These are phyloP conservation scores for Eubasilissa regina DNA, from an alignment of 1,140 invertebrate species.

Conservation along the genomic window DNA sequence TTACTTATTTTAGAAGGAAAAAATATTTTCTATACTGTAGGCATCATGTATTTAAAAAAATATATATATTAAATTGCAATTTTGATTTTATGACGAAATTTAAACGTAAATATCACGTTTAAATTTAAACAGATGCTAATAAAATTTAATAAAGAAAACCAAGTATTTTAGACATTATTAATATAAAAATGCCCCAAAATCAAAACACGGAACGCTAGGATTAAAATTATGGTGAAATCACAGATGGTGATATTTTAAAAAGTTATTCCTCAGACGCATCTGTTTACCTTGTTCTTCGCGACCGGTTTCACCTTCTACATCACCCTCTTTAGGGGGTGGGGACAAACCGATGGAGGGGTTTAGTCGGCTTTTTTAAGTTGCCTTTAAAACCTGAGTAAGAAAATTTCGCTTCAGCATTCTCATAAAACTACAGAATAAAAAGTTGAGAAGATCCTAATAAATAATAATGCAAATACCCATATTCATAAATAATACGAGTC, in stretches of 20 bases:
- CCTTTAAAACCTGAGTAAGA: slow-evolving; percentile 26
- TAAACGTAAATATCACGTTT: too few species aligned
- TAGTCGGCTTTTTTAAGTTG: slow-evolving; percentile 31
- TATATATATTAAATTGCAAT: too few species aligned
- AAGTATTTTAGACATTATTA: too few species aligned
- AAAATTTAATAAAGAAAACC: too few species aligned
- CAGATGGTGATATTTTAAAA: slow-evolving; percentile 40
- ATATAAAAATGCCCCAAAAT: not conserved
- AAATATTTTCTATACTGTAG: not conserved
- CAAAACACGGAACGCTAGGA: slow-evolving; percentile 12
- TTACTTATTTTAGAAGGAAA: too few species aligned
- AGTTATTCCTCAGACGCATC: slow-evolving; percentile 37
- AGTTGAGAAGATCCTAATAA: too few species aligned
- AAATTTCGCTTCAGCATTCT: slow-evolving; percentile 8
- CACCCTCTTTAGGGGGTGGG: not conserved
- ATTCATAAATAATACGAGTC: too few species aligned
- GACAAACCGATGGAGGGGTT: slow-evolving; percentile 1
- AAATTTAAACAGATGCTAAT: too few species aligned
- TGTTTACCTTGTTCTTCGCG: slow-evolving; percentile 38
- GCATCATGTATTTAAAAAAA: too few species aligned
- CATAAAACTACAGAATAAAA: too few species aligned
- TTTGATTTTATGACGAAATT: too few species aligned
- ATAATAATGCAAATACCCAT: too few species aligned
- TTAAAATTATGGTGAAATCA: slow-evolving; percentile 36
- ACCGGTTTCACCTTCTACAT: slow-evolving; percentile 24